A percentile compares a stretch with the other conserved stretches of the same genome.
These are phyloP conservation scores for Lampris megalopsis DNA, from an alignment of 2,113 vertebrate species.

Conservation along the genomic window DNA sequence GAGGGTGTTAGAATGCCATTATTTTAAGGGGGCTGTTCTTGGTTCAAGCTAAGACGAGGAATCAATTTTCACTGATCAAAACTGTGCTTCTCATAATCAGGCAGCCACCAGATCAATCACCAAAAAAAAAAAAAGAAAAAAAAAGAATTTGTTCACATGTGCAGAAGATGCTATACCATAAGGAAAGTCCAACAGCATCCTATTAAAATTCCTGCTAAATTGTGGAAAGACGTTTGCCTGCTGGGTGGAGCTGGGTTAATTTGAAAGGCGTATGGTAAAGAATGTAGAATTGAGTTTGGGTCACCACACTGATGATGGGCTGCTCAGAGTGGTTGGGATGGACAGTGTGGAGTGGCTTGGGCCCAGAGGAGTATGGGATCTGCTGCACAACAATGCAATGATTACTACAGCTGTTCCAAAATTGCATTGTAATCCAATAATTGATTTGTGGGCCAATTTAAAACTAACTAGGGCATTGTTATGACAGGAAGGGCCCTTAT, in stretches of 20 bases:
- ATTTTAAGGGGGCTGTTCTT: conserved; percentile 11
- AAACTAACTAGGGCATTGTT: conserved; percentile 57
- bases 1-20: conserved; percentile 22
- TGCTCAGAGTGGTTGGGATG: conserved; percentile 54
- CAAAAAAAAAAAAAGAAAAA: too few species aligned
- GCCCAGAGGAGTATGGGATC: conserved; percentile 3
- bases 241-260: conserved; percentile 61
- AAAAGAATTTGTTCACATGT: conserved; percentile 14
- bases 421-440: conserved; percentile 47
- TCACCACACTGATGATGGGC: conserved; percentile 66
- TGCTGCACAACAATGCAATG: conserved; percentile 24
- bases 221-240: conserved; percentile 57
- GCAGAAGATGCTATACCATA: conserved; percentile 42
- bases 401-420: conserved; percentile 30
- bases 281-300: conserved; percentile 66
- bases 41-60: conserved; percentile 9
- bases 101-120: conserved; percentile 46
- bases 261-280: conserved; percentile 57
- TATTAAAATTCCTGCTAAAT: conserved; percentile 71
- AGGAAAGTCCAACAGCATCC: conserved; percentile 52
- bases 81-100: conserved; percentile 15
- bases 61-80: conserved; percentile 24
- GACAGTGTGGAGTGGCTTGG: conserved; percentile 58
- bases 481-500: conserved; percentile 49
- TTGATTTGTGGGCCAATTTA: conserved; percentile 15